Evolutionary conservation across 2,797 vertebrate species (phyloP), one percentile per base, ranked within the genome.

Genomic region (Rhinogobio ventralis): DNA sequence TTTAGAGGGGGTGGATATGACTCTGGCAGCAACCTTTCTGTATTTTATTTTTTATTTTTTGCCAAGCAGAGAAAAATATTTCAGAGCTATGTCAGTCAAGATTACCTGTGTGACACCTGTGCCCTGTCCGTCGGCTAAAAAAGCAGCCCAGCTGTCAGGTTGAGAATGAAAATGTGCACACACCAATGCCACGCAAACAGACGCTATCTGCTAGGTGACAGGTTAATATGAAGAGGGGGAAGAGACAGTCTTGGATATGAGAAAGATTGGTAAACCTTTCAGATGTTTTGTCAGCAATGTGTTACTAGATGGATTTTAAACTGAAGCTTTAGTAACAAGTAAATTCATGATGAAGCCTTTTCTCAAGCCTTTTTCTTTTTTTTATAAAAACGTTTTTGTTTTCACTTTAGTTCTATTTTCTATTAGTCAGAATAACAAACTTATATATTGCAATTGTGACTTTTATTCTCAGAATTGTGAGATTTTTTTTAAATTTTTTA

Each of bases 181-280:
- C 82, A 85, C 72, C 85, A 83, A 72, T 68, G 33, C 39, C 46
- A 69, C 51, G 64, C 77, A 75, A 69, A 79, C 71, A n/a, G 23
- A 8, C 23, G 19, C 55, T 82, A 85, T 89, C 85, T 86, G 77
- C 53, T 66, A 46, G 72, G 86, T 87, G 89, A 89, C 90, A 86
- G 86, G 87, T 91, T 89, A 89, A 85, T 90, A 86, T 90, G 75
- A 85, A 76, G 80, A 84, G 33, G 67, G 60, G 73, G 66, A 30
- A 25, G 33, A 85, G 72, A 42, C 23, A 1, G 67, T 83, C 71
- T 71, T 85, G 78, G 62, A 89, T 84, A 76, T 86, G 79, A 82
- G 84, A 85, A 78, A 51, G 82, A 79, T 75, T 55, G 72, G 69
- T 83, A 85, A 85, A 79, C 85, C 81, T 80, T 85, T 89, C 68